Evolutionary conservation across 2,797 vertebrate genomes (phyloP), one percentile per base, ranked within the genome.

Genomic region (Phoebastria nigripes): DNA sequence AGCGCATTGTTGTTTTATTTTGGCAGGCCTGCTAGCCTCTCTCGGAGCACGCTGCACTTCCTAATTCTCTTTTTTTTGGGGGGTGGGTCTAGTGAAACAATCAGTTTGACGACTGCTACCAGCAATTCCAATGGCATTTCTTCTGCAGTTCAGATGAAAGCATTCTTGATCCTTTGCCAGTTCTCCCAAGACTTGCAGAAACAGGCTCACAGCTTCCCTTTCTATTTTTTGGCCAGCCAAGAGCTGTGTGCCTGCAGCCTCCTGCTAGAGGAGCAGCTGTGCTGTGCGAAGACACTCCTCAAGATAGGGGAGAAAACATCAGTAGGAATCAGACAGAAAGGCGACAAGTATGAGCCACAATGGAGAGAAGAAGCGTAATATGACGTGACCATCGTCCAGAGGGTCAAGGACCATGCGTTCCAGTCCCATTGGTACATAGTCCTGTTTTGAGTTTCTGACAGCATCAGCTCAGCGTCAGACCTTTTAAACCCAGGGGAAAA

Each of bases 81-180:
- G 82, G 76, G 78, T 78, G 90, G 54, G 83, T 87, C 88, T 82
- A 92, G 69, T 9, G 56, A 95, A 91, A 97, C 86, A 94, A 94
- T 97, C 61, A 37, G 65, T 69, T 47, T 84, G 84, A 95, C 0
- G 69, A 87, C 69, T 92, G 67, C 93, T 87, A 95, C 94, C 82
- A 97, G 93, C 61, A 92, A 96, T 94, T 97, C 93, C 87, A 91
- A 76, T 90, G 41, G 92, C 82, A 92, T 94, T 96, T 93, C 90
- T 96, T 82, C 87, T 91, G 91, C 95, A 6, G 58, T 62, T 96
- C 72, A 81, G 91, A 96, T 81, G 89, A 96, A 95, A 93, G 89
- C 92, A 86, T 87, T 96, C 94, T 97, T 97, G 95, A 93, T 88
- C 72, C 79, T 72, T 42, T 83, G 94, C 90, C 95, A 97, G 84